Evolutionary conservation across 2,797 vertebrate genomes (phyloP), one percentile per base, ranked within the genome.

Genomic region (Toxotes lorentzi): DNA sequence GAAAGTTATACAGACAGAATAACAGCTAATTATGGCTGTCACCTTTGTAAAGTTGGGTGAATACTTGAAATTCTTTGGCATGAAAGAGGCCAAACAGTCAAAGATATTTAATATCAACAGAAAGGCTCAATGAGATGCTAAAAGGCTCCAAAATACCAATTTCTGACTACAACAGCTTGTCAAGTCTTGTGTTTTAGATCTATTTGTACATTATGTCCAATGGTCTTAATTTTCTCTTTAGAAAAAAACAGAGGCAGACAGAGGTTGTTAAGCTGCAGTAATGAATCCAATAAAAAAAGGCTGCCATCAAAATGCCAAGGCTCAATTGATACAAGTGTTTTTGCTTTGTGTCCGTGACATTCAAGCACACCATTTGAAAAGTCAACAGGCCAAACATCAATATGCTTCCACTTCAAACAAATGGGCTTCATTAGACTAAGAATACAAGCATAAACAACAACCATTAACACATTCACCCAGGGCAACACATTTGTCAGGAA

Each of bases 141-240:
- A 35, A 0, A 32, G 13, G 16, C 14, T 43, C 21, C 68, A 53
- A 64, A 50, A 68, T 23, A 66, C 2, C 11, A 60, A 38, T 7
- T 40, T 71, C 45, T 71, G 38, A 16, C 13, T 41, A 16, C 4
- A 53, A 3, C 63, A 50, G 58, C 45, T 65, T 32, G 27, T 13
- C 21, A 6, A 61, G 7, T n/a, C n/a, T n/a, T n/a, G n/a, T n/a
- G n/a, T n/a, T n/a, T n/a, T n/a, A n/a, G n/a, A n/a, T n/a, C n/a
- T n/a, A n/a, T n/a, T n/a, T n/a, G n/a, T 19, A 45, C 70, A 70
- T 48, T 2, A 54, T 11, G 17, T 68, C 62, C 53, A 19, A 23
- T 41, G 10, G n/a, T 50, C 40, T 66, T 35, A 74, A 62, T 72
- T 73, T 81, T 70, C 72, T 68, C 59, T 75, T 81, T 53, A 54